Base-by-base conservation (phyloP, 2,888 invertebrate species). In the Sesia bembeciformis region DNA sequence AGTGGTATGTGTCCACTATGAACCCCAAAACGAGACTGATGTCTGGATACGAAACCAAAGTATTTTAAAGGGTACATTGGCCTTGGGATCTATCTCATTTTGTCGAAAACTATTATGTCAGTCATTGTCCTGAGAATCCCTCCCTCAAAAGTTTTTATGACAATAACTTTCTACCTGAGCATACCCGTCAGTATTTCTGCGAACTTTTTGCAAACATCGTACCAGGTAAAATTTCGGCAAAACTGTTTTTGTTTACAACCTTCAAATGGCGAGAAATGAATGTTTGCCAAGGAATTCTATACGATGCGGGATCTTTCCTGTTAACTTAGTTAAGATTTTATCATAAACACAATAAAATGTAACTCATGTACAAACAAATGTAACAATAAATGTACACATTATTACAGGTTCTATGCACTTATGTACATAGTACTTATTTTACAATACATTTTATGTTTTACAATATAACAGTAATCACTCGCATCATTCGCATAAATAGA, bases 11-110 rank as follows among this genome's bases (percentile, higher is more conserved):
- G 81, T 72, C 67, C 79, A 75, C 78, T 61, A 56, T 78, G 84
- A 78, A 75, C 81, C 72, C 76, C 78, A 70, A 82, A 83, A 77
- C 78, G 74, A 80, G 76, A 88, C 87, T 88, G 87, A 86, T 80
- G 80, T 78, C 84, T 78, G 84, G 84, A 83, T 79, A 71, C 70
- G 73, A 78, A 72, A 68, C 64, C 80, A 66, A 72, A 77, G 79
- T 74, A 75, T 83, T 85, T 84, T 85, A 87, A 89, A 84, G 76
- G 81, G 77, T 79, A 70, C 71, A 72, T 72, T 72, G 84, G 81
- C 85, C 85, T 86, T 87, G 83, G 73, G 69, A 66, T 68, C 72
- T 78, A 78, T 81, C 77, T 80, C 76, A 78, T 79, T 74, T 72
- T 69, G 67, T 64, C 66, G 67, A 70, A 63, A 66, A 81, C 72